These are phyloP conservation scores for Sander vitreus DNA, from an alignment of 2,113 vertebrate species.

Conservation along the genomic window DNA sequence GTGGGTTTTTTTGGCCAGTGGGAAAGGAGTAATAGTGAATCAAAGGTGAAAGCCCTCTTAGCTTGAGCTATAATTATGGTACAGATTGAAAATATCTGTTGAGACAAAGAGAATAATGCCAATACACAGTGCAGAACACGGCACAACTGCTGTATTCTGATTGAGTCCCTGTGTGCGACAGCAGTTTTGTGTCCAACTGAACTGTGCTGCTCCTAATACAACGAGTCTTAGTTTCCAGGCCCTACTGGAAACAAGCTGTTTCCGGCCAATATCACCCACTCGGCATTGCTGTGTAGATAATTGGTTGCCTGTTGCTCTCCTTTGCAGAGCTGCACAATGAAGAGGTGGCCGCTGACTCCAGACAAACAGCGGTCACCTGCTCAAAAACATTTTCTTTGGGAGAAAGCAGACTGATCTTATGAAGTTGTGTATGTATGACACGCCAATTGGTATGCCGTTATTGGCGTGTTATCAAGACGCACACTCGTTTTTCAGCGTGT, in stretches of 20 bases:
- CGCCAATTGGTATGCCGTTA: no score
- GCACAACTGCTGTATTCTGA: constrained; percentile 20
- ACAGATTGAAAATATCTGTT: constrained; percentile 37
- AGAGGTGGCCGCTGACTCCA: constrained; percentile 50
- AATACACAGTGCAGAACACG: not conserved
- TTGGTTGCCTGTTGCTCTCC: constrained; percentile 70
- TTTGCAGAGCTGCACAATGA: constrained; percentile 59
- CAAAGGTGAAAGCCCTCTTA: constrained; percentile 4
- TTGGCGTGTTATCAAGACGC: no score
- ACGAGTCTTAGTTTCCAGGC: constrained; percentile 40
- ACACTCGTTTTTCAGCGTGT: no score
- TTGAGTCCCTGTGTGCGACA: constrained; percentile 50
- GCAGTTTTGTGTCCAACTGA: constrained; percentile 45
- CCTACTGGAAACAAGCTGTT: constrained; percentile 61
- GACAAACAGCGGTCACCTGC: constrained; percentile 59
- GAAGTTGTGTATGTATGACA: no score
- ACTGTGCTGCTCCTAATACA: constrained; percentile 41
- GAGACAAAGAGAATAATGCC: constrained; percentile 21
- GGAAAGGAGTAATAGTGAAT: no score
- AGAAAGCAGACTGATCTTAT: not conserved
- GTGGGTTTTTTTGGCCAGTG: no score
- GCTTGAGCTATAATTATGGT: constrained; percentile 13
- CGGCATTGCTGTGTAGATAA: constrained; percentile 69
- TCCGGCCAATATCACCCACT: constrained; percentile 59
- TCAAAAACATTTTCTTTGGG: constrained; percentile 41